Evolutionary conservation across 2,113 vertebrate genomes (phyloP).

Genomic region (Paraplagusia blochii): DNA sequence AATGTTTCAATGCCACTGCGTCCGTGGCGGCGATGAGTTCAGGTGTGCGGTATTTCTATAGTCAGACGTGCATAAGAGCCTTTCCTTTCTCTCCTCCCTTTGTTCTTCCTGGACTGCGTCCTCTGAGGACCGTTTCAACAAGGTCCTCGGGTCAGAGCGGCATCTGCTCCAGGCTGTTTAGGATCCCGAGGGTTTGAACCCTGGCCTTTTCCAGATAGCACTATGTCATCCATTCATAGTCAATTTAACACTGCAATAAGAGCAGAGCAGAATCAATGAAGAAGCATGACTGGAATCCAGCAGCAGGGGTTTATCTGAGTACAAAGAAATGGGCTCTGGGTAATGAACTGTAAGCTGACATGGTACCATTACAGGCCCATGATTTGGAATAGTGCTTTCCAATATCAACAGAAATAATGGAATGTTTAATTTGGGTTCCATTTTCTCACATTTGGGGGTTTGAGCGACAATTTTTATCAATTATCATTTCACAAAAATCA

Average conservation of each 20-base stretch:
- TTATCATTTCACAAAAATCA: no score
- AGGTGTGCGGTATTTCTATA: background rate
- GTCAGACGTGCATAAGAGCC: constrained; percentile 1
- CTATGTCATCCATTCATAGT: constrained; percentile 32
- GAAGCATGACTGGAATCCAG: constrained; percentile 40
- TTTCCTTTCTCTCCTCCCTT: constrained; percentile 3
- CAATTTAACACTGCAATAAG: constrained; percentile 43
- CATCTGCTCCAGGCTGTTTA: constrained; percentile 50
- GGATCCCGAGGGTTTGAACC: constrained; percentile 49
- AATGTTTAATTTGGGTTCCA: constrained; percentile 26
- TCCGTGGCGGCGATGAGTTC: background rate
- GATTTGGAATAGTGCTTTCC: constrained; percentile 5
- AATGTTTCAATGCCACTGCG: constrained; percentile 2
- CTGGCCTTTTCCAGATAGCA: constrained; percentile 24
- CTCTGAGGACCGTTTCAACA: constrained; percentile 33
- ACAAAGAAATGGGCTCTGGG: background rate
- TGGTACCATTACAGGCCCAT: constrained; percentile 15
- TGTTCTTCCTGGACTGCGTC: constrained; percentile 24
- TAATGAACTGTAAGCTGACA: constrained; percentile 9
- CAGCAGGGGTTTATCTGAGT: constrained; percentile 12
- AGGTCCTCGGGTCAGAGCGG: constrained; percentile 35
- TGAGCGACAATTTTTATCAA: no score
- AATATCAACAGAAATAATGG: constrained; percentile 5
- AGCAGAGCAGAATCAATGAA: constrained; percentile 34
- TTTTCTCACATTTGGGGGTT: background rate